Base-by-base conservation (phyloP, 2,888 invertebrate species). In the Gasteruption jaculator region DNA sequence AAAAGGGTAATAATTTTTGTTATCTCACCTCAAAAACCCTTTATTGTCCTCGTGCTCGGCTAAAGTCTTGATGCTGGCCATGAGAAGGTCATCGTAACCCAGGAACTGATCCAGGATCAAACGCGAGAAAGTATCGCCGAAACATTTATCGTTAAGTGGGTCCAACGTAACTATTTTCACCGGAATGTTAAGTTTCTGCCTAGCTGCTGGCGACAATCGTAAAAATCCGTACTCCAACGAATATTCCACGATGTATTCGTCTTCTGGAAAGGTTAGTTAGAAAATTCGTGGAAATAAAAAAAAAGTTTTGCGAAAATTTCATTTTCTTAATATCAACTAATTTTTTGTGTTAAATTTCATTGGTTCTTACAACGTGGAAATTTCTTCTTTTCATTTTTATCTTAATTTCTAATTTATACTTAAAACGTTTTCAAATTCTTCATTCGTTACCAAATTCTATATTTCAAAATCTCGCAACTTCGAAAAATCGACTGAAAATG, bases 21-120 rank as follows among this genome's bases (percentile, higher is more conserved):
- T n/a, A n/a, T n/a, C 46, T 51, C 68, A 87, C 88, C 88, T 81
- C 49, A 92, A 75, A 72, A 87, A 92, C 11, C 96, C 97, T 73
- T 95, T 95, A 71, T 95, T 94, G 57, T 95, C 91, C 67, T 97
- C 95, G 55, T 91, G 85, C 68, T 96, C 95, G 1, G 96, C 96
- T 49, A 99, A 74, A 2, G 87, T 85, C 72, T 96, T 94, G 41
- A 99, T 90, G 36, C 94, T 93, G 1, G 95, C 88, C 91, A 97
- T 94, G 2, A 99, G 76, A 44, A 99, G 74, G 68, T 99, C 97
- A 65, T 99, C 96, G 61, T 97, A 99, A 19, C 99, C 99, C 29
- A 99, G 77, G 67, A 97, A 88, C 63, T 92, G 86, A 50, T 91
- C 89, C 25, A 99, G 79, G 47, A 99, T 80, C 59, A 93, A 85